Conservation (phyloP, 2,113 vertebrate genomes). For the Chloropsis hardwickii region DNA sequence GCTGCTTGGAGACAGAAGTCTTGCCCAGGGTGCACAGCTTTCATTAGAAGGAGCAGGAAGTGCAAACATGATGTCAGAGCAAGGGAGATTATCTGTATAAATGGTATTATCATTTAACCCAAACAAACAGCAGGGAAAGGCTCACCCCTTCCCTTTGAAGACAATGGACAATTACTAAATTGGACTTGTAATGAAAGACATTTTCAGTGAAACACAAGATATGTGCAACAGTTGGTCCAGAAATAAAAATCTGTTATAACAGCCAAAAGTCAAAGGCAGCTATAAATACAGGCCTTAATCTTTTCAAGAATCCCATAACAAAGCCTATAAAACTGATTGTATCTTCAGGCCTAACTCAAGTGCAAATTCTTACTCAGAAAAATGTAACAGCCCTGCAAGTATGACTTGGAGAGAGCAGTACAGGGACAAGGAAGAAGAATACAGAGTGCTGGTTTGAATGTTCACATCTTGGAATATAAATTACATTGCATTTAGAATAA, state of each 20-base stretch:
- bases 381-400: background rate
- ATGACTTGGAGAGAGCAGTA: background rate
- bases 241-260: slow-evolving; percentile 6
- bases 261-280: slow-evolving; percentile 59
- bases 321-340: slow-evolving; percentile 53
- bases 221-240: background rate
- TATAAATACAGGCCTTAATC: slow-evolving; percentile 38
- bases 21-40: background rate
- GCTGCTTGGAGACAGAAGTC: slow-evolving; percentile 14
- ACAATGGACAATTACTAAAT: background rate
- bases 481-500: background rate
- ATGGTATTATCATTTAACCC: slow-evolving; percentile 42
- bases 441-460: background rate
- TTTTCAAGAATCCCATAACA: slow-evolving; percentile 28
- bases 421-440: background rate
- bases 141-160: background rate
- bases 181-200: slow-evolving; percentile 14
- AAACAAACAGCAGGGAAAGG: slow-evolving; percentile 30
- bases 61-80: slow-evolving; percentile 18
- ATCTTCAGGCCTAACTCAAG: slow-evolving; percentile 26
- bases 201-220: slow-evolving; percentile 9
- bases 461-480: background rate
- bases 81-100: slow-evolving; percentile 11
- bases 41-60: slow-evolving; percentile 34
- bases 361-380: slow-evolving; percentile 32